Evolutionary conservation across 2,113 vertebrate species (phyloP), one percentile per base, ranked within the genome.

Genomic region (Mesoclemmys tuberculata): DNA sequence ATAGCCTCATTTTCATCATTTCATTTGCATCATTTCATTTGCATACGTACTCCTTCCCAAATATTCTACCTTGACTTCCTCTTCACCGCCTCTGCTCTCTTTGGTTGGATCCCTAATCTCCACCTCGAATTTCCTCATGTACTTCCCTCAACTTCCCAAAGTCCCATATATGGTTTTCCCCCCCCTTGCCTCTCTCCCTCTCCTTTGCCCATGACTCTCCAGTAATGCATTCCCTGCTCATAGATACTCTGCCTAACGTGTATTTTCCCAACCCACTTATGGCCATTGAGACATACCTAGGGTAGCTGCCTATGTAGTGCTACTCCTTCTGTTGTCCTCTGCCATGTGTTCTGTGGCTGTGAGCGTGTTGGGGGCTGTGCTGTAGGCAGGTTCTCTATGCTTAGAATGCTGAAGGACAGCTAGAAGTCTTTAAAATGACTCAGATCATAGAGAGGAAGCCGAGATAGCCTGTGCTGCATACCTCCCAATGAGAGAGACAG

Each of bases 321-420:
- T 64, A 1, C 0, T 27, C 6, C 11, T 2, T 5, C 71, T 29
- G 80, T 88, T 22, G 41, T 74, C 49, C 3, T 4, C 8, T 71
- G 4, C 19, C 19, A 1, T 64, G 7, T 11, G 9, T 54, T 8
- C 3, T 74, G 49, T n/a, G 71, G 29, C 44, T 2, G 38, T 7
- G 24, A 38, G 88, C 3, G 1, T 78, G 93, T 88, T 38, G 9
- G 71, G 84, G 93, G 71, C 26, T 38, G 0, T 46, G 11, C 5
- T 75, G 22, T 44, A 82, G 2, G 5, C 8, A 82, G 13, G 41
- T 61, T 19, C 38, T 4, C 86, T 84, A 64, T 44, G n/a, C 27
- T 29, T 78, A 24, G 29, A 87, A 3, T 6, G 13, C 21, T 2
- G 35, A 14, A 13, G 3, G 3, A 13, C 35, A 27, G 52, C 0